Evolutionary conservation across 2,888 invertebrate species (phyloP).

Genomic region (Auanema freiburgensis): DNA sequence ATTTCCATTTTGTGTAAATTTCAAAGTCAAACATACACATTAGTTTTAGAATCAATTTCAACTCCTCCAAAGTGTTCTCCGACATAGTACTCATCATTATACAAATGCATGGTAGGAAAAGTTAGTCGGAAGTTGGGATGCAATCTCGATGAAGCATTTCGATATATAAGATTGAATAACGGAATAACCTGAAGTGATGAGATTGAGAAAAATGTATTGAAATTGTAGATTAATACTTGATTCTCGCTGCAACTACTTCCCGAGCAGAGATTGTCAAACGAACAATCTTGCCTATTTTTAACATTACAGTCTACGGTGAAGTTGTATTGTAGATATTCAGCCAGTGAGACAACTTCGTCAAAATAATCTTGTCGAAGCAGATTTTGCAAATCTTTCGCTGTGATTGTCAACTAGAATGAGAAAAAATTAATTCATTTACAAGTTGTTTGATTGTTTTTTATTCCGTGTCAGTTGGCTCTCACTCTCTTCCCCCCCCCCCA

Average conservation of each 20-base stretch:
- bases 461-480: slow-evolving; percentile 4
- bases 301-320: slow-evolving; percentile 46
- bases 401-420: slow-evolving; percentile 42
- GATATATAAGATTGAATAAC: slow-evolving; percentile 52
- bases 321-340: slow-evolving; percentile 50
- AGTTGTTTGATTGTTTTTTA: not conserved
- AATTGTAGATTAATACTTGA: slow-evolving; percentile 23
- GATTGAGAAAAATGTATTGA: not conserved
- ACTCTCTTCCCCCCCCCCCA: not conserved
- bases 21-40: slow-evolving; percentile 27
- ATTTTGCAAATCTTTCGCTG: slow-evolving; percentile 48
- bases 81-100: slow-evolving; percentile 57
- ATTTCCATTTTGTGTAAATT: no score
- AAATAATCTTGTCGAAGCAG: slow-evolving; percentile 43
- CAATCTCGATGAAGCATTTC: slow-evolving; percentile 42
- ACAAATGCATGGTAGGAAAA: slow-evolving; percentile 57
- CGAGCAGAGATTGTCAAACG: slow-evolving; percentile 45
- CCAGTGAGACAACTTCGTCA: slow-evolving; percentile 42
- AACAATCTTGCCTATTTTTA: slow-evolving; percentile 29
- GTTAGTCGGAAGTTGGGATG: slow-evolving; percentile 56
- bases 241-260: slow-evolving; percentile 51
- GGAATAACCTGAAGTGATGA: slow-evolving; percentile 42
- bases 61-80: slow-evolving; percentile 58
- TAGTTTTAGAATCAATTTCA: slow-evolving; percentile 44
- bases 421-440: no score